Evolutionary conservation across 1,140 invertebrate species (phyloP), one percentile per base, ranked within the genome.

Genomic region (Apis laboriosa): DNA sequence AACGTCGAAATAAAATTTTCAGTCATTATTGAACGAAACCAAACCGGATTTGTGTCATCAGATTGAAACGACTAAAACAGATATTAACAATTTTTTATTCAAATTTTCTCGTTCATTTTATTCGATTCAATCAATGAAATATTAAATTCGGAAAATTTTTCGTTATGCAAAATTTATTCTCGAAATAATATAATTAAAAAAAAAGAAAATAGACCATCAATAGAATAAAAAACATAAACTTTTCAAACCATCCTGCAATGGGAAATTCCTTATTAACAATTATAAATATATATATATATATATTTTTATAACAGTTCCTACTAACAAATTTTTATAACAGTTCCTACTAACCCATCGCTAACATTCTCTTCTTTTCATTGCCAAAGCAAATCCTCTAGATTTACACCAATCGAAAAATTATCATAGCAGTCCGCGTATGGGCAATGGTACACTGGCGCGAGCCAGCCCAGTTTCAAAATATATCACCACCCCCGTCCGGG

Each of bases 331-430:
- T n/a, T n/a, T n/a, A n/a, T n/a, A n/a, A n/a, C 34, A 2, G 51
- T 17, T 4, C 3, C 17, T 43, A 0, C 34, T 43, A 43, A 15
- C 11, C n/a, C 58, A 28, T 28, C 28, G 2, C 28, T 28, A 28
- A 28, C 28, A 28, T 49, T 17, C 24, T 1, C n/a, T 9, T 63
- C 53, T 73, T 64, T 73, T 24, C n/a, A 19, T 15, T 12, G 17
- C 1, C 5, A 1, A 71, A 67, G 66, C 49, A 63, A 34, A 55
- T 49, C 68, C 75, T 63, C 78, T 64, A 84, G 81, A 90, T 90
- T 90, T 89, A 90, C 78, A 74, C 67, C 64, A 17, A 56, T 24
- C 43, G 79, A 87, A 89, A 82, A 89, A 89, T 86, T 88, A 88
- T 88, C 74, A 68, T 34, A 53, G 19, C 55, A 89, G 77, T 87